These are phyloP conservation scores for Sesia apiformis DNA, from an alignment of 2,888 invertebrate genomes.

Conservation along the genomic window DNA sequence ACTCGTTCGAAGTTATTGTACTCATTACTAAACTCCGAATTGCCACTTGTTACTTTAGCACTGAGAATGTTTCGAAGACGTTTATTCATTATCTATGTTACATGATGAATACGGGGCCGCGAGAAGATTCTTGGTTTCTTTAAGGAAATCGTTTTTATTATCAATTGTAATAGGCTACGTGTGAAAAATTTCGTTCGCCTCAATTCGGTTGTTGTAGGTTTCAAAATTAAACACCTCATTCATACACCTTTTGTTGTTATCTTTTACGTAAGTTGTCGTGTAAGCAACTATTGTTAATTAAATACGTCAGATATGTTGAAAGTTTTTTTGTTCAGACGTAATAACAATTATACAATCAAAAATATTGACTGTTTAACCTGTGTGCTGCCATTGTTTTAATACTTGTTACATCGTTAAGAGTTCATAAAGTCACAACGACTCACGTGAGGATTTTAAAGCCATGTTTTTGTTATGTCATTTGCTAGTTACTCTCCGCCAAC, in stretches of 20 bases:
- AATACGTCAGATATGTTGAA: constrained; percentile 29
- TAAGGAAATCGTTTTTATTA: constrained; percentile 31
- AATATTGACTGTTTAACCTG: not conserved
- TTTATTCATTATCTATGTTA: constrained; percentile 23
- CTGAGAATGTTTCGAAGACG: constrained; percentile 8
- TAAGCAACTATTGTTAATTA: constrained; percentile 45
- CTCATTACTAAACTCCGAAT: constrained; percentile 8
- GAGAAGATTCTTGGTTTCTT: constrained; percentile 14
- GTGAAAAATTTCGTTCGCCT: constrained; percentile 25
- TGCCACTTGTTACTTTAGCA: constrained; percentile 11
- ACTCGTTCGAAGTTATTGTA: constrained; percentile 12
- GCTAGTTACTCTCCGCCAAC: too few relatives aligned
- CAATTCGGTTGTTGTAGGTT: constrained; percentile 30
- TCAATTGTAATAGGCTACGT: constrained; percentile 26
- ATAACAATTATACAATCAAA: not conserved
- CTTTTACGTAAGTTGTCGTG: constrained; percentile 40
- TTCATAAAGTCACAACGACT: too few relatives aligned
- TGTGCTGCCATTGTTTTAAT: not conserved
- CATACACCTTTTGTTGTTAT: constrained; percentile 31
- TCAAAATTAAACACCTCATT: constrained; percentile 51
- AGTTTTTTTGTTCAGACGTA: constrained; percentile 2
- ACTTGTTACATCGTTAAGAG: too few relatives aligned
- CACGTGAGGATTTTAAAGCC: too few relatives aligned
- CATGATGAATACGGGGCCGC: constrained; percentile 17
- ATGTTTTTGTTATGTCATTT: too few relatives aligned